Evolutionary conservation across 2,797 vertebrate genomes (phyloP).

Genomic region (Scarus forsteni): DNA sequence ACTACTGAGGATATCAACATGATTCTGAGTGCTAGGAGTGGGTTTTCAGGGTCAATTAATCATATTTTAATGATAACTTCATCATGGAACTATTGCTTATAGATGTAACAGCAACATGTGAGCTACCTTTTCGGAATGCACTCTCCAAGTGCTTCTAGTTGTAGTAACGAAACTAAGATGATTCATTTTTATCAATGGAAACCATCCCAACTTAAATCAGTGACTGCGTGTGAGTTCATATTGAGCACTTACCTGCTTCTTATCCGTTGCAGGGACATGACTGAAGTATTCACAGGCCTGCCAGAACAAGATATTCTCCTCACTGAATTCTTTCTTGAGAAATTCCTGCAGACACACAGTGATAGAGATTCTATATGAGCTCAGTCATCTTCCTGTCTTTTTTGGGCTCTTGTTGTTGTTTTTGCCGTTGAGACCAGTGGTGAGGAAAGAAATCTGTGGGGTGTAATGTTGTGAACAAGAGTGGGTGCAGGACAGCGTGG

Average conservation of each 20-base stretch:
- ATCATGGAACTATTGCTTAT: too few relatives aligned
- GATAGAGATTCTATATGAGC: slow-evolving; percentile 21
- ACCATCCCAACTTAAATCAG: not conserved
- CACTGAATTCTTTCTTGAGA: slow-evolving; percentile 98
- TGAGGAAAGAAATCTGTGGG: slow-evolving; percentile 34
- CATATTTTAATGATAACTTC: too few relatives aligned
- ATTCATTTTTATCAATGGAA: not conserved
- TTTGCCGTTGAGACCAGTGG: slow-evolving; percentile 33
- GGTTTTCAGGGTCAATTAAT: too few relatives aligned
- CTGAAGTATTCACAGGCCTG: slow-evolving; percentile 97
- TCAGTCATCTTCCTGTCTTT: slow-evolving; percentile 15
- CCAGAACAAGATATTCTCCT: slow-evolving; percentile 99
- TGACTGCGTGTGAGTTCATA: slow-evolving; percentile 16
- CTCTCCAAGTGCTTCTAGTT: too few relatives aligned
- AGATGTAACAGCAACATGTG: too few relatives aligned
- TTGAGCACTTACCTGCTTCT: slow-evolving; percentile 89
- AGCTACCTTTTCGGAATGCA: too few relatives aligned
- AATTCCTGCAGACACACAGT: slow-evolving; percentile 88
- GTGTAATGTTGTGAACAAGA: slow-evolving; percentile 62
- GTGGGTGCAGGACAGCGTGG: slow-evolving; percentile 64
- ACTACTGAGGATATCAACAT: too few relatives aligned
- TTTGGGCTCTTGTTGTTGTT: slow-evolving; percentile 17
- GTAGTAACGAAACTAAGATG: too few relatives aligned
- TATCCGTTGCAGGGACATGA: slow-evolving; percentile 94
- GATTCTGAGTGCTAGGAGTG: too few relatives aligned